Evolutionary conservation across 2,113 vertebrate species (phyloP), one percentile per base, ranked within the genome.

Genomic region (Elachura formosa): DNA sequence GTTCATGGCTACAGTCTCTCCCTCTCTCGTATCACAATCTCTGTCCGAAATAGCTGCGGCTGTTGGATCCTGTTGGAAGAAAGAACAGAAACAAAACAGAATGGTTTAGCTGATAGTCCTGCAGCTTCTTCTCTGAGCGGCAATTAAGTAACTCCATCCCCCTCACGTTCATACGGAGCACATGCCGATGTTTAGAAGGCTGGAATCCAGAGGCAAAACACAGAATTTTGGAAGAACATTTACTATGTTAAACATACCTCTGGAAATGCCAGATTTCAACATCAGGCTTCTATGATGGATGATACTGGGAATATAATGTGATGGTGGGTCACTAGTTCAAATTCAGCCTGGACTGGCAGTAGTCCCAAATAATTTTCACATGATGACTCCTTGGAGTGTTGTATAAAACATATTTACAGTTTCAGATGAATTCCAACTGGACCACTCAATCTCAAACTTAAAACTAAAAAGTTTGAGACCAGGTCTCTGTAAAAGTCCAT

Each of bases 1-100:
- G 98, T 99, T 99, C 98, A 99, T 98, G 96, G 98, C 97, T 97
- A 99, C 98, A 46, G 98, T 98, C 97, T 99, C 99, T 75, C 98
- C 98, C 97, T 99, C 99, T 95, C 99, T 98, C 0, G 97, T 96
- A 63, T 98, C 99, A 46, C 98, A 97, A 95, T 99, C 98, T 72
- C 97, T 97, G 95, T 99, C 98, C 43, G 98, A 98, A 96, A 98
- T 98, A 45, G 99, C 98, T 38, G 98, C 97, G 21, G 98, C 98
- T 38, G 98, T 97, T 91, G 99, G 99, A 94, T 99, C 99, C 99
- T 99, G 97, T 59, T 40, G n/a, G n/a, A 72, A 94, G 86, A 95
- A 89, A 97, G 80, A 95, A 92, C 80, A 62, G 13, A 94, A 93
- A 90, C 49, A 96, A 87, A 89, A 76, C 46, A 40, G 84, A 58